Evolutionary conservation across 2,113 vertebrate genomes (phyloP).

Genomic region (Alouatta palliata): DNA sequence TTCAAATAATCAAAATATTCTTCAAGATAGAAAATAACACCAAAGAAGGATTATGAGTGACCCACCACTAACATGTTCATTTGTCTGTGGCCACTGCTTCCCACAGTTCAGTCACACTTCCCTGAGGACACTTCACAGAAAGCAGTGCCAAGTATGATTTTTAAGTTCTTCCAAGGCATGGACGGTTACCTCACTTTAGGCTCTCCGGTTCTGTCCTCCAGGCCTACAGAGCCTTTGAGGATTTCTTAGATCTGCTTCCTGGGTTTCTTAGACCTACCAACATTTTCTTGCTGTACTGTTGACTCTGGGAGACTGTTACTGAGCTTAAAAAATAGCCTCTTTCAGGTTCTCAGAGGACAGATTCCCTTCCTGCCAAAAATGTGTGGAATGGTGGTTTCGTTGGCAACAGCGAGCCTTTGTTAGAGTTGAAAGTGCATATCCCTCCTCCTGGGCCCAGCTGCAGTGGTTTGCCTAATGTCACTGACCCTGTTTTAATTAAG

Average conservation of each 20-base stretch:
- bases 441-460: constrained; percentile 29
- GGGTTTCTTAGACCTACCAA: neutral
- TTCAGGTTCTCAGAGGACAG: neutral
- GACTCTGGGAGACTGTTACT: neutral
- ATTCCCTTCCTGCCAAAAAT: constrained; percentile 55
- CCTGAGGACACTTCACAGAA: neutral
- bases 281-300: constrained; percentile 34
- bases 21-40: constrained; percentile 27
- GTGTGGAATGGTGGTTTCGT: constrained; percentile 48
- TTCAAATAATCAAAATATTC: constrained; percentile 17
- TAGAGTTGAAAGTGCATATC: constrained; percentile 34
- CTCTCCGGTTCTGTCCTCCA: neutral
- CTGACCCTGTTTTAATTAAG: constrained; percentile 75
- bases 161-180: neutral
- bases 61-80: neutral
- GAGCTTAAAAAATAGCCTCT: constrained; percentile 52
- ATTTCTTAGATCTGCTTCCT: neutral
- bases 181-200: neutral
- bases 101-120: neutral
- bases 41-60: neutral
- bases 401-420: constrained; percentile 69
- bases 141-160: neutral
- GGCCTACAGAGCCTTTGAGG: neutral
- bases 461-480: constrained; percentile 40
- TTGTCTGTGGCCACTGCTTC: neutral